Evolutionary conservation across 2,113 vertebrate species (phyloP).

Genomic region (Oceanodroma tethys): DNA sequence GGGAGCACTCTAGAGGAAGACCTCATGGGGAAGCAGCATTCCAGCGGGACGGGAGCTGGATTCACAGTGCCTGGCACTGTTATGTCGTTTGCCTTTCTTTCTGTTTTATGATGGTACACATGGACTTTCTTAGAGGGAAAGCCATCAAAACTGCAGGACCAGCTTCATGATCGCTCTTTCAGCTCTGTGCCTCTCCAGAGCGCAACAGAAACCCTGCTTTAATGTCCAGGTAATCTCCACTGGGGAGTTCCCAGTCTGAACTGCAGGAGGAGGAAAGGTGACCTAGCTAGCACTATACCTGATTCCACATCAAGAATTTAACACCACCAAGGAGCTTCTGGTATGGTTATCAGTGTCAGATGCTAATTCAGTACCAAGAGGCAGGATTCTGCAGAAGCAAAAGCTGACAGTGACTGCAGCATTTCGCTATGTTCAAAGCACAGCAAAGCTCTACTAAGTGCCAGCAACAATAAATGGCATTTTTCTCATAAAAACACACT

Average conservation of each 20-base stretch:
- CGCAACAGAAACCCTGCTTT: too few relatives aligned
- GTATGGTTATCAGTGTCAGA: background rate
- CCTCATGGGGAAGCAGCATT: background rate
- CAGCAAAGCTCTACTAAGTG: background rate
- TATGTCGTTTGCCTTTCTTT: background rate
- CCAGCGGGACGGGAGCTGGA: background rate
- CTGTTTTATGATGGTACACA: background rate
- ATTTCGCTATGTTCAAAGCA: background rate
- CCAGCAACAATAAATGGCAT: background rate
- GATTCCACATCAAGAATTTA: too few relatives aligned
- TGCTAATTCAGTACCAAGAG: background rate
- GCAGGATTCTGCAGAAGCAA: background rate
- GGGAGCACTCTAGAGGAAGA: background rate
- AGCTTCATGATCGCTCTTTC: background rate
- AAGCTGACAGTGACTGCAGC: background rate
- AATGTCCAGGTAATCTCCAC: background rate
- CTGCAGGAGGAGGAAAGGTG: background rate
- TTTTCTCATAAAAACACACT: background rate
- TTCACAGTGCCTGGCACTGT: background rate
- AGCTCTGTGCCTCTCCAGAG: background rate
- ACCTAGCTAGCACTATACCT: background rate
- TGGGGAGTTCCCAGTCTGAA: background rate
- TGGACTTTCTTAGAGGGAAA: background rate
- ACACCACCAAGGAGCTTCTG: background rate
- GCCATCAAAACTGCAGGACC: background rate